Evolutionary conservation across 2,113 vertebrate genomes (phyloP).

Genomic region (Cinclus mexicanus): DNA sequence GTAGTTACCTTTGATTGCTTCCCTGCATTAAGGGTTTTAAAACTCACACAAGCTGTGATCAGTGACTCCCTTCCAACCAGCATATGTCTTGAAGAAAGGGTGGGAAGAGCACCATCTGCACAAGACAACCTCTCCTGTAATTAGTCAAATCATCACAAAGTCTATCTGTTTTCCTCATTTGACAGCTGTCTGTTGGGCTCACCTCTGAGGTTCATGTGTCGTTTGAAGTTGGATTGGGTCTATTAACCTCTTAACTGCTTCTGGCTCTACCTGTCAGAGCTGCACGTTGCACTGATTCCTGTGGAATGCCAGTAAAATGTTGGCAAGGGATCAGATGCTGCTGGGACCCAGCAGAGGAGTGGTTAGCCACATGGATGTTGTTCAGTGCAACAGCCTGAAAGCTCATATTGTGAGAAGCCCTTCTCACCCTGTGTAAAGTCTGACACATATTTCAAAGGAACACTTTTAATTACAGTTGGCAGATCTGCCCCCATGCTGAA

Average conservation of each 20-base stretch:
- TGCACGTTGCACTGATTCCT: not conserved
- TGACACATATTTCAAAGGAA: slow-evolving; percentile 66
- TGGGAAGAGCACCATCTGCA: not conserved
- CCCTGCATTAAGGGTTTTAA: not conserved
- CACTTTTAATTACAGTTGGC: slow-evolving; percentile 52
- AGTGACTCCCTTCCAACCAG: not conserved
- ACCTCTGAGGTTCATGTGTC: not conserved
- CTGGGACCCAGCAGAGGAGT: slow-evolving; percentile 48
- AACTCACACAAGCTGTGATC: not conserved
- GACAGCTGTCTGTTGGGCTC: not conserved
- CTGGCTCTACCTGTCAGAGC: slow-evolving; percentile 41
- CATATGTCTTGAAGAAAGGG: not conserved
- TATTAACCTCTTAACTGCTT: slow-evolving; percentile 53
- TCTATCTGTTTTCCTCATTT: slow-evolving; percentile 34
- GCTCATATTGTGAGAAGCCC: slow-evolving; percentile 46
- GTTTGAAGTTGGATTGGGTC: slow-evolving; percentile 12
- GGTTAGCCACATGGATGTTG: slow-evolving; percentile 53
- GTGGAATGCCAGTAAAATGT: slow-evolving; percentile 42
- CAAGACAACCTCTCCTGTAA: not conserved
- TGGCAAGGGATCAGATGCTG: slow-evolving; percentile 53
- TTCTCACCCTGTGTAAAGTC: slow-evolving; percentile 53
- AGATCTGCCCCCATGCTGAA: not conserved
- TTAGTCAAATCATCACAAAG: slow-evolving; percentile 45
- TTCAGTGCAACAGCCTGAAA: slow-evolving; percentile 23
- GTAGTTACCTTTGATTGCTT: not conserved